These are phyloP conservation scores for Mastacembelus armatus DNA, from an alignment of 2,797 vertebrate genomes.

Conservation along the genomic window DNA sequence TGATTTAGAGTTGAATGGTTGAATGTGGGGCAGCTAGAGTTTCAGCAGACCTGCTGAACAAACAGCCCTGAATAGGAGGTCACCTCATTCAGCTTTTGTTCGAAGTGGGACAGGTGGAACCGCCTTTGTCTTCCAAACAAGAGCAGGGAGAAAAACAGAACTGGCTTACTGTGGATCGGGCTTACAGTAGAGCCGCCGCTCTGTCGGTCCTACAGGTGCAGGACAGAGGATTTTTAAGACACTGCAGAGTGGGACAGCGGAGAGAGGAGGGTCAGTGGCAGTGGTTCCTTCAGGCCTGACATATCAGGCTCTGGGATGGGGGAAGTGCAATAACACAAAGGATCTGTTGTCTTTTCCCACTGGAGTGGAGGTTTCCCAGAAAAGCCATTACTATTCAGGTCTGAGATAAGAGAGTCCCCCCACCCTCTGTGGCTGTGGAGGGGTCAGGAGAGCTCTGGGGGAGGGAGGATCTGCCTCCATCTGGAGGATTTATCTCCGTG, in stretches of 20 bases:
- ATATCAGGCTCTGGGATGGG: constrained; percentile 30
- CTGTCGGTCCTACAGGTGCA: constrained; percentile 35
- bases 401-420: constrained; percentile 47
- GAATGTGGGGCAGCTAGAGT: constrained; percentile 49
- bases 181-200: background rate
- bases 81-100: constrained; percentile 50
- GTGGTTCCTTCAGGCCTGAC: constrained; percentile 33
- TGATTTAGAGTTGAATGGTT: constrained; percentile 36
- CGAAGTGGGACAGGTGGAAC: constrained; percentile 49
- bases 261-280: constrained; percentile 12
- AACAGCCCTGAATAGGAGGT: constrained; percentile 48
- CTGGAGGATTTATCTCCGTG: constrained; percentile 72
- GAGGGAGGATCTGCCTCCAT: constrained; percentile 56
- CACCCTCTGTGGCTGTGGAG: constrained; percentile 54
- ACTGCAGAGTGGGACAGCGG: background rate
- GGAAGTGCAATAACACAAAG: constrained; percentile 65
- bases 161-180: background rate
- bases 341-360: constrained; percentile 71
- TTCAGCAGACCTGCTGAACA: constrained; percentile 53
- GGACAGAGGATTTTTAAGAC: constrained; percentile 12
- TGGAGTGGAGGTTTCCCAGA: constrained; percentile 70
- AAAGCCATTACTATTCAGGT: constrained; percentile 66
- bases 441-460: constrained; percentile 60
- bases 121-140: constrained; percentile 49
- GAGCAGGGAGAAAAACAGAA: background rate